Evolutionary conservation across 2,113 vertebrate species (phyloP).

Genomic region (Tachysurus fulvidraco): DNA sequence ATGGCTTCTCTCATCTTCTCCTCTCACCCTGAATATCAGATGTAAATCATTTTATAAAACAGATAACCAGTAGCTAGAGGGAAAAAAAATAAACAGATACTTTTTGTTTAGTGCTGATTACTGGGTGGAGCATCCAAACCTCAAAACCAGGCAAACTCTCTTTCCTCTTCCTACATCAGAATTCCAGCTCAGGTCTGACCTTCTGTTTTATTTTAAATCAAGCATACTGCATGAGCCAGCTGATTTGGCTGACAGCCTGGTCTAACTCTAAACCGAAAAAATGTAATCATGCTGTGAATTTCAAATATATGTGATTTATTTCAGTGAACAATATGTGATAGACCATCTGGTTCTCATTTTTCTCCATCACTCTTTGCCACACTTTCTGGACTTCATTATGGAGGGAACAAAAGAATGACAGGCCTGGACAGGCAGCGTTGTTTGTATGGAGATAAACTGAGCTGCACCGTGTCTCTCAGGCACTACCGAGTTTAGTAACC

Average conservation of each 20-base stretch:
- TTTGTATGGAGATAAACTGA: background rate
- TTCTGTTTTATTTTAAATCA: constrained; percentile 10
- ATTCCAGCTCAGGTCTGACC: constrained; percentile 31
- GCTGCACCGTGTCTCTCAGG: background rate
- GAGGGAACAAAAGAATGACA: background rate
- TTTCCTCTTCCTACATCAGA: constrained; percentile 36
- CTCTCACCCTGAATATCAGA: background rate
- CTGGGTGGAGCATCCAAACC: constrained; percentile 50
- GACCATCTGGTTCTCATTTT: constrained; percentile 5
- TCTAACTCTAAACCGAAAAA: constrained; percentile 5
- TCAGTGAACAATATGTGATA: constrained; percentile 24
- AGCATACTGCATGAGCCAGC: constrained; percentile 31
- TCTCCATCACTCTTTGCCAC: constrained; percentile 26
- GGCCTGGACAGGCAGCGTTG: background rate
- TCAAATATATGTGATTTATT: constrained; percentile 26
- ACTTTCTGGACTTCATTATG: constrained; percentile 16
- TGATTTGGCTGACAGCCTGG: constrained; percentile 34
- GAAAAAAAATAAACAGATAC: constrained; percentile 48
- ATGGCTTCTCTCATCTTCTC: background rate
- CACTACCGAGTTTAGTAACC: background rate
- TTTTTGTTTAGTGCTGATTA: constrained; percentile 59
- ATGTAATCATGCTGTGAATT: constrained; percentile 16
- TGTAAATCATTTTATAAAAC: background rate
- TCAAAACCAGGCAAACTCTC: constrained; percentile 1
- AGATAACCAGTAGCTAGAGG: background rate